Evolutionary conservation across 2,888 invertebrate species (phyloP), one percentile per base, ranked within the genome.

Genomic region (Epicampocera succincta): DNA sequence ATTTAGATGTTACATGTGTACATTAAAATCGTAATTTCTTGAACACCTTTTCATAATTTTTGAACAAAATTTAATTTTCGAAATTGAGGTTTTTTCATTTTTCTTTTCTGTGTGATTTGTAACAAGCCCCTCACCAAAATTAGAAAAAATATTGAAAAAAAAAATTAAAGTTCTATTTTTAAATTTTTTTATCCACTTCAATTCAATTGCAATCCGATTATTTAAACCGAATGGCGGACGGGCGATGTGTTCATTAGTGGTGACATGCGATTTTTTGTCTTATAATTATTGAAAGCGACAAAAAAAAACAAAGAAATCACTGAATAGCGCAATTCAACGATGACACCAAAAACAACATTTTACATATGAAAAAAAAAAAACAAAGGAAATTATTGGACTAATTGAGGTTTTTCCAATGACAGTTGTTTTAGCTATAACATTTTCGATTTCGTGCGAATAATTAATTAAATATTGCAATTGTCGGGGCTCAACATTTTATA

Each of bases 181-280:
- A 48, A 40, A 11, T n/a, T 17, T 19, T 17, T 38, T 8, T 6
- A 17, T 56, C 38, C 33, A n/a, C n/a, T 50, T 21, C 0, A 9
- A 13, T 13, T 58, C 56, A 48, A 50, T 38, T n/a, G n/a, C 48
- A 19, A 12, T 40, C 12, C n/a, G 42, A 46, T 68, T 60, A 76
- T 76, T 76, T 50, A 68, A 33, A 50, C 52, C 46, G 17, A 19
- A 19, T 54, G 21, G 5, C n/a, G 33, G 15, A 8, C 25, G 44
- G 54, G n/a, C 42, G 48, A 58, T 25, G 46, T 15, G 46, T 19
- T 44, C 25, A 52, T 66, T 52, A 40, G 71, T 60, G 56, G 56
- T 61, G 66, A 60, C 78, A 78, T 78, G 74, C 74, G 56, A 80
- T 80, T 63, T n/a, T 80, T 69, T 63, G 75, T 56, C 19, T 19